These are phyloP conservation scores for Limnephilus rhombicus DNA, from an alignment of 2,888 invertebrate species.

Conservation along the genomic window DNA sequence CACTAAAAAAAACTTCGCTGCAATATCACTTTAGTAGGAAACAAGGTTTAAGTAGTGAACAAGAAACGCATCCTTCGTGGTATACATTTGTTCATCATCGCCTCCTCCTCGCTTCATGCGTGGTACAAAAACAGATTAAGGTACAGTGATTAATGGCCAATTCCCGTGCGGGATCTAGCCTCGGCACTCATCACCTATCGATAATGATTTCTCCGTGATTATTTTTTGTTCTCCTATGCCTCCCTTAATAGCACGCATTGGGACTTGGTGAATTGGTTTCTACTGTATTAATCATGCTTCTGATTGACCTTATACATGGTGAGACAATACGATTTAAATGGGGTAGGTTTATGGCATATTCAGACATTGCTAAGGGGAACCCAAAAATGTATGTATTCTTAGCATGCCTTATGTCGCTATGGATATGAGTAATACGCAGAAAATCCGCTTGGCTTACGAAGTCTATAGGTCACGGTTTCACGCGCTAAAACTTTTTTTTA, in stretches of 20 bases:
- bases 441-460: no score
- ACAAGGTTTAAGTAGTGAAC: background rate
- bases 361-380: no score
- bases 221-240: constrained; percentile 36
- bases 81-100: background rate
- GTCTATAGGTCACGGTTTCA: no score
- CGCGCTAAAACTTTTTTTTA: no score
- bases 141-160: constrained; percentile 43
- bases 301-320: background rate
- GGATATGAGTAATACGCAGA: no score
- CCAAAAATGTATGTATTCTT: no score
- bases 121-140: constrained; percentile 45
- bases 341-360: background rate
- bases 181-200: constrained; percentile 34
- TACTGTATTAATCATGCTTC: background rate
- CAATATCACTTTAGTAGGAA: no score
- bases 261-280: constrained; percentile 9
- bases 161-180: constrained; percentile 33
- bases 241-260: constrained; percentile 5
- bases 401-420: no score
- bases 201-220: constrained; percentile 40
- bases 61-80: background rate
- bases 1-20: no score
- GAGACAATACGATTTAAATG: background rate
- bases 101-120: background rate